phyloP scores from a whole-genome alignment of 1,140 invertebrate species.

The Leptinotarsa undecemlineata region DNA sequence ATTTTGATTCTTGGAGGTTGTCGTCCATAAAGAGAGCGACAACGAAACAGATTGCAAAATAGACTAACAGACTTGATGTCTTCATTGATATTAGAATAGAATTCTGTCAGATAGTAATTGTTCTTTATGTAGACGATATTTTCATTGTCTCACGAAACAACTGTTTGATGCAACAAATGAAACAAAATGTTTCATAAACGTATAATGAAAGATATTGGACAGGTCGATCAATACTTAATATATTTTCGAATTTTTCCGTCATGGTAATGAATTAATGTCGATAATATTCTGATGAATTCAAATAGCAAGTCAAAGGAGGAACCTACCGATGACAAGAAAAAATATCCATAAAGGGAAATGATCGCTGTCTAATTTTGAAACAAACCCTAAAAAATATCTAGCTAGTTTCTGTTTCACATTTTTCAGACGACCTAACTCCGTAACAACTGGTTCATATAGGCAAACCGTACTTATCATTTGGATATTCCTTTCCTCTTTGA shows the following conservation, averaged over 20 bases:
- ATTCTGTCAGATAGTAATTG: no score
- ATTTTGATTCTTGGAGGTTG: no score
- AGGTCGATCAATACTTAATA: not conserved
- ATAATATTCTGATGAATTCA: no score
- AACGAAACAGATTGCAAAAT: no score
- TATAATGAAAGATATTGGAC: not conserved
- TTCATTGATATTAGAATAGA: no score
- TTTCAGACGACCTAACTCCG: not conserved
- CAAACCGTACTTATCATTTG: not conserved
- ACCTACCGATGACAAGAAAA: no score
- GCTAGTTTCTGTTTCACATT: not conserved
- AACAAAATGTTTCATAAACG: not conserved
- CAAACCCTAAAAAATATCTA: not conserved
- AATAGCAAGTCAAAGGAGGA: no score
- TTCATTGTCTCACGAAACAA: no score
- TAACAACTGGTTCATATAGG: not conserved
- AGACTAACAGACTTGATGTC: no score
- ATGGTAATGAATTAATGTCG: no score
- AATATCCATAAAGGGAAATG: not conserved
- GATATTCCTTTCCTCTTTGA: not conserved
- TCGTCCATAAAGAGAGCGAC: no score
- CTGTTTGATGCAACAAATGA: not conserved
- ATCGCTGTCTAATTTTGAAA: not conserved
- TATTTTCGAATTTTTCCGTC: not conserved
- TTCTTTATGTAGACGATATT: no score